phyloP scores from a whole-genome alignment of 2,888 invertebrate genomes.

The Callinectes sapidus region DNA sequence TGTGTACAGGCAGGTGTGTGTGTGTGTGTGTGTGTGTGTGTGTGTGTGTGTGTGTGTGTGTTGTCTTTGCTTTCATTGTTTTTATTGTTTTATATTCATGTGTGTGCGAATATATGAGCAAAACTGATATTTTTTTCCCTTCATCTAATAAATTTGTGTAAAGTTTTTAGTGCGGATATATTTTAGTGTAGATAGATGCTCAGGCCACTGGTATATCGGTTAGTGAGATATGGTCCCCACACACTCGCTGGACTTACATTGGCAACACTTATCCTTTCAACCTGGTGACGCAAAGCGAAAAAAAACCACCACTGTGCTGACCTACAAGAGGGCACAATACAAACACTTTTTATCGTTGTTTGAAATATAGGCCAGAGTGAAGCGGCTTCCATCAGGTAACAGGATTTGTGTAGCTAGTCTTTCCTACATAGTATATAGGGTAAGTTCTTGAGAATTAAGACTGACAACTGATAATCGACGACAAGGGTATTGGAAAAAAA shows the following conservation, averaged over 20 bases:
- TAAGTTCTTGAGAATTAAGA: not conserved
- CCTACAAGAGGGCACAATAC: not conserved
- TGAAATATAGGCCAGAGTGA: not conserved
- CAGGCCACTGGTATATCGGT: too few relatives aligned
- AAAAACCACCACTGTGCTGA: too few relatives aligned
- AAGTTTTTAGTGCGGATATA: not conserved
- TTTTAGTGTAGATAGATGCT: too few relatives aligned
- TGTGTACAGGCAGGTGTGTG: not conserved
- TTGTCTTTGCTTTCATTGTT: not conserved
- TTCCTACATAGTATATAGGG: not conserved
- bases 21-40: constrained; percentile 21
- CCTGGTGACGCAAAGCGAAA: too few relatives aligned
- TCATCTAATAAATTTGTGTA: too few relatives aligned
- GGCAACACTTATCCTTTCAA: too few relatives aligned
- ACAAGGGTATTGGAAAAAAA: not conserved
- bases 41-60: constrained; percentile 25
- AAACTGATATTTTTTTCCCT: not conserved
- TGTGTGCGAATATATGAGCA: not conserved
- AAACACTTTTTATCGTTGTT: not conserved
- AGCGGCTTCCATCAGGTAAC: not conserved
- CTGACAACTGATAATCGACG: not conserved
- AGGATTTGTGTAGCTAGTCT: not conserved
- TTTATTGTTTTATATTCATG: not conserved
- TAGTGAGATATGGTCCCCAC: too few relatives aligned
- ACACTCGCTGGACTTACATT: not conserved